These are phyloP conservation scores for Passerina amoena DNA, from an alignment of 2,113 vertebrate species.

Conservation along the genomic window DNA sequence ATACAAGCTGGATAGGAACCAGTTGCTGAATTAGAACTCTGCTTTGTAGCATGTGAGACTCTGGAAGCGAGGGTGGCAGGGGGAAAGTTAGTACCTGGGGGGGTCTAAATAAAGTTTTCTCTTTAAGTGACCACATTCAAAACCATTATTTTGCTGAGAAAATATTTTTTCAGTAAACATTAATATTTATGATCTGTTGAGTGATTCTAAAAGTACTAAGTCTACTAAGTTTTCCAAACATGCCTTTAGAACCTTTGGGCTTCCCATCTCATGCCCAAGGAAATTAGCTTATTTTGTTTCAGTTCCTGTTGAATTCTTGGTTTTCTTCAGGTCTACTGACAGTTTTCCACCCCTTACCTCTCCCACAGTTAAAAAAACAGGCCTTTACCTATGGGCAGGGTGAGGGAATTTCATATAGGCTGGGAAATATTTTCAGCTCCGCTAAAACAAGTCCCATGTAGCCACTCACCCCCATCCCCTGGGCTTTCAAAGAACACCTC, in stretches of 20 bases:
- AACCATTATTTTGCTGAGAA: neutral
- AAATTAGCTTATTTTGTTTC: neutral
- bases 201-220: neutral
- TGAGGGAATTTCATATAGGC: neutral
- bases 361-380: neutral
- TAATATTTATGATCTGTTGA: neutral
- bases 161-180: neutral
- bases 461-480: neutral
- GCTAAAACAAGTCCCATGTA: neutral
- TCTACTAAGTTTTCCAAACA: neutral
- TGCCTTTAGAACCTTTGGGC: neutral
- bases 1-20: neutral
- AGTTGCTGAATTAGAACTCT: neutral
- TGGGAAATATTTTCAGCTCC: neutral
- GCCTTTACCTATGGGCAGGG: neutral
- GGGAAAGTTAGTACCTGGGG: neutral
- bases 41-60: neutral
- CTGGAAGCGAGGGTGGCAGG: fast-evolving
- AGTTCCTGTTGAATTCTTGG: neutral
- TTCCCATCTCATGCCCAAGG: neutral
- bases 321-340: neutral
- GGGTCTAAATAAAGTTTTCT: neutral
- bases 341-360: neutral
- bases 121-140: neutral
- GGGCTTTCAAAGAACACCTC: neutral